Evolutionary conservation across 1,140 invertebrate species (phyloP), one percentile per base, ranked within the genome.

Genomic region (Bilobella aurantiaca): DNA sequence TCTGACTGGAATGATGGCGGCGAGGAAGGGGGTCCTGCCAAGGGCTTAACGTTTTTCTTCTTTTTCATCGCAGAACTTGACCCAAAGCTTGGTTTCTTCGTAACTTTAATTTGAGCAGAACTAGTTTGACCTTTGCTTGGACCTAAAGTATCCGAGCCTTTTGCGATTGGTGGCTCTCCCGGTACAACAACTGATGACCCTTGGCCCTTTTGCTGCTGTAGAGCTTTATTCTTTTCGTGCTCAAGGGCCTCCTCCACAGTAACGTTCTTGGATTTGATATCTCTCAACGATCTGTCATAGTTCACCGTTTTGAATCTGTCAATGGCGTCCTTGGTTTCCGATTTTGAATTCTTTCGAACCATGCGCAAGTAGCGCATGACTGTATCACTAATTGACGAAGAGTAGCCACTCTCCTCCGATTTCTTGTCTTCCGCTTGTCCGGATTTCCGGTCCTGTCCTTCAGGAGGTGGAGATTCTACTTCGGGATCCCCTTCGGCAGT

Each of bases 241-340:
- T 72, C 69, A 1, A 73, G 28, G 0, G 71, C 71, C 37, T 71
- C 72, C 42, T 74, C 74, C 14, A 75, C 57, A 2, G 69, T 65
- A 1, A 76, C 73, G 64, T 85, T 83, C 70, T 88, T 89, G 0
- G 88, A 84, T 73, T 88, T 90, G 27, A 92, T 91, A 66, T 91
- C 89, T 1, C 89, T 76, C 32, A 92, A 79, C 73, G 89, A 91
- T 34, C 87, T 82, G 73, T 93, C 90, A 73, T 93, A 93, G 73
- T 93, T 93, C 0, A 93, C 89, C 0, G 89, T 82, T 74, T 91
- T 91, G 72, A 92, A 93, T 21, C 86, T 81, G 73, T 90, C 89
- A 1, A 82, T 82, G 74, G 89, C 88, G 59, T 90, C 88, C 65
- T 76, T 75, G 1, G 86, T 82, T 69, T 90, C 87, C 0, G 87